phyloP scores from a whole-genome alignment of 2,888 invertebrate genomes.

The Conistra vaccinii region DNA sequence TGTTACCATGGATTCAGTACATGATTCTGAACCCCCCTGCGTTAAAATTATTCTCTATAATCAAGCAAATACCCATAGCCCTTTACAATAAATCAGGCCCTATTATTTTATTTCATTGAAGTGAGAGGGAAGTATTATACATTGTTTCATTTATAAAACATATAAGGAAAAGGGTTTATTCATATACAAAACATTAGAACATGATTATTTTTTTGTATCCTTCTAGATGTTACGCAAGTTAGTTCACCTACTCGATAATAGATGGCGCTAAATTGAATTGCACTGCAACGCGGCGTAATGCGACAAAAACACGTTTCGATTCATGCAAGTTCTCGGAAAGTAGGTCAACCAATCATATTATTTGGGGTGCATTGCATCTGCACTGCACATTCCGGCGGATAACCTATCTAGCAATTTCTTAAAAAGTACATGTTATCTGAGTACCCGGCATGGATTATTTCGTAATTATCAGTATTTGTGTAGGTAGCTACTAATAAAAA shows the following conservation, averaged over 20 bases:
- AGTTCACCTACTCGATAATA: conserved; percentile 43
- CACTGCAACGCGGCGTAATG: conserved; percentile 32
- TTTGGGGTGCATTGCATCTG: conserved; percentile 10
- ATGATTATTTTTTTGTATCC: background rate
- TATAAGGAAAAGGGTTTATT: background rate
- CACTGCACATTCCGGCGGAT: conserved; percentile 17
- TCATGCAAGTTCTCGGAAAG: conserved; percentile 25
- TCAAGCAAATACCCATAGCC: background rate
- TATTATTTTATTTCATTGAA: background rate
- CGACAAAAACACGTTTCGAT: conserved; percentile 53
- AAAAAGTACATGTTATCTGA: background rate
- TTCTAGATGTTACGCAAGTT: conserved; percentile 40
- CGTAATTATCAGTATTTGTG: conserved; percentile 15
- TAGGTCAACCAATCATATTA: conserved; percentile 36
- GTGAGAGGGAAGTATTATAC: background rate
- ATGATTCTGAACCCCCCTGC: no score
- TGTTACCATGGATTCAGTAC: no score
- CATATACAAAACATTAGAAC: background rate
- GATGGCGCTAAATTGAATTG: conserved; percentile 49
- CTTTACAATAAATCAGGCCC: background rate
- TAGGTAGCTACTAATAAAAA: conserved; percentile 33
- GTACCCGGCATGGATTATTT: conserved; percentile 32
- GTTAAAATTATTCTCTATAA: background rate
- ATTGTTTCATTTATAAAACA: background rate
- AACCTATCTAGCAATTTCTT: conserved; percentile 13